A percentile compares a stretch with the other conserved stretches of the same genome.
Conservation (phyloP, 2,888 invertebrate species). For the Stenolophus ochropezus region DNA sequence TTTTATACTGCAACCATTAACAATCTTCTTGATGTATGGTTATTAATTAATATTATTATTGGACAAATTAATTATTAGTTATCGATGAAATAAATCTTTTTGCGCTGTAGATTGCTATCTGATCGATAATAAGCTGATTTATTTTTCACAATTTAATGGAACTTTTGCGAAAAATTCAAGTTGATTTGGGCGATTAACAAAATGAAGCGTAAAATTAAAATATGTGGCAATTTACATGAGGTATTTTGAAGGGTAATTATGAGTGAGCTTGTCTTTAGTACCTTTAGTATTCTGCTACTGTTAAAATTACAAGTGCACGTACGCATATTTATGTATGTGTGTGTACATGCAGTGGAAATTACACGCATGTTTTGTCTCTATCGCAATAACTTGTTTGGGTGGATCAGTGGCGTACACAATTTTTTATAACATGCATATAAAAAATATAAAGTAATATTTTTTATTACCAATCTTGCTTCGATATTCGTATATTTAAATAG, state of each 20-base stretch:
- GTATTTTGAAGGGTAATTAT: slow-evolving; percentile 10
- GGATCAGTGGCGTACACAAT: slow-evolving; percentile 23
- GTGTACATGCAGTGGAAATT: slow-evolving; percentile 34
- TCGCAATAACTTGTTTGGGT: slow-evolving; percentile 26
- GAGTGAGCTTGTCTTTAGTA: slow-evolving; percentile 17
- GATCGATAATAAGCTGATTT: neutral
- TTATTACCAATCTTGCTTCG: too few species aligned
- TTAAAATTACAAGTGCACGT: slow-evolving; percentile 26
- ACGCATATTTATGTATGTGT: slow-evolving; percentile 33
- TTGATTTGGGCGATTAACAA: slow-evolving; percentile 18
- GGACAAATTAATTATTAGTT: slow-evolving; percentile 27
- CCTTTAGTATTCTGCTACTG: slow-evolving; percentile 15
- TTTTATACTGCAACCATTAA: slow-evolving; percentile 1
- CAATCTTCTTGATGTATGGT: slow-evolving; percentile 8
- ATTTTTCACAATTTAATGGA: slow-evolving; percentile 3
- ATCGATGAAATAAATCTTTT: slow-evolving; percentile 30
- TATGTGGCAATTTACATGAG: slow-evolving; percentile 25
- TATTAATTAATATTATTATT: slow-evolving; percentile 23
- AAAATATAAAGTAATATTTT: too few species aligned
- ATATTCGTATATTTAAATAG: too few species aligned
- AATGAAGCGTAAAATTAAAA: slow-evolving; percentile 38
- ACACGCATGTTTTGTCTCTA: slow-evolving; percentile 43
- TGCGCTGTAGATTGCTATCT: slow-evolving; percentile 9
- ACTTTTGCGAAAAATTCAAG: slow-evolving; percentile 2
- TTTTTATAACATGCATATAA: neutral